Percentiles rank a stretch among this genome's conserved stretches.
These are phyloP conservation scores for Urocolius indicus DNA, from an alignment of 2,113 vertebrate species.

Conservation along the genomic window DNA sequence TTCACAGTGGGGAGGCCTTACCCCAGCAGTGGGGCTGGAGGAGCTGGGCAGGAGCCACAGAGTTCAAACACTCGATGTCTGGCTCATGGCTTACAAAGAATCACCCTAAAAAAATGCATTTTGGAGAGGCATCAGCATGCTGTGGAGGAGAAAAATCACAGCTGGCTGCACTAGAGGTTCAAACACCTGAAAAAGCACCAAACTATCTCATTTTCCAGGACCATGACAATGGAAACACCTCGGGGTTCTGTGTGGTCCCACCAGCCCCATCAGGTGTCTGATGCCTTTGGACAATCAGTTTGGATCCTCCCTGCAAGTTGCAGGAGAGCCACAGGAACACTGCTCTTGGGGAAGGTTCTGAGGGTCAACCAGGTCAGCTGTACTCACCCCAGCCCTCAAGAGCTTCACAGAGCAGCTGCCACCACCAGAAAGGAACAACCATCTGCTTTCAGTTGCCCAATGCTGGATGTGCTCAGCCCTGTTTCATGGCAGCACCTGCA, in stretches of 20 bases:
- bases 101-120: neutral
- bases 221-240: neutral
- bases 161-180: neutral
- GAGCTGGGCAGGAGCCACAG: neutral
- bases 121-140: neutral
- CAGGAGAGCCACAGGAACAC: rapidly evolving
- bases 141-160: neutral
- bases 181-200: neutral
- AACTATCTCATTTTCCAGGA: neutral
- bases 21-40: neutral
- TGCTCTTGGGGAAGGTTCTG: neutral
- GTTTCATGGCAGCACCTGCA: neutral
- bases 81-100: neutral
- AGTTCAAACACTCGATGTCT: neutral
- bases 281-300: neutral
- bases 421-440: neutral
- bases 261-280: neutral
- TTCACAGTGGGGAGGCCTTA: neutral
- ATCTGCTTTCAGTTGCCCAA: neutral
- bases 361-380: rapidly evolving
- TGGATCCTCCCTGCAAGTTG: neutral
- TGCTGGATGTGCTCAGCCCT: neutral
- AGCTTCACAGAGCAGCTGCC: neutral
- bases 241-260: rapidly evolving
- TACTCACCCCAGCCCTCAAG: neutral